Percentiles rank a stretch among this genome's conserved stretches.
These are phyloP conservation scores for Micrastur ruficollis DNA, from an alignment of 2,797 vertebrate genomes.

Conservation along the genomic window DNA sequence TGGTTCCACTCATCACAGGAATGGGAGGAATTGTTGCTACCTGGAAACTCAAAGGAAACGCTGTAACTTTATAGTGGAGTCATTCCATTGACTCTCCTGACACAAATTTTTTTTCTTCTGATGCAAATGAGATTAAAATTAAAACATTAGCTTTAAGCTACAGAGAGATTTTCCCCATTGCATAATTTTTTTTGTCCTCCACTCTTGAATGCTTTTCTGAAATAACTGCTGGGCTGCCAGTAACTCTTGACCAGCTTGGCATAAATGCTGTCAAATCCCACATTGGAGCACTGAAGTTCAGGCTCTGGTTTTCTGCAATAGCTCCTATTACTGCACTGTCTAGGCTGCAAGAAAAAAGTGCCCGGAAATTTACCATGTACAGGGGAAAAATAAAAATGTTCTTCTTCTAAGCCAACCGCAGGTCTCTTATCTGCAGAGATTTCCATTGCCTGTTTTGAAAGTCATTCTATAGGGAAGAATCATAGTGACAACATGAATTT, in stretches of 20 bases:
- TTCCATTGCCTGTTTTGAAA: background rate
- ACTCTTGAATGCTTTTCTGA: background rate
- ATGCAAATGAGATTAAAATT: background rate
- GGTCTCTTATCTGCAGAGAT: background rate
- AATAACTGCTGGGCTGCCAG: background rate
- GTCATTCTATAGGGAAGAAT: background rate
- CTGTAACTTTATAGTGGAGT: background rate
- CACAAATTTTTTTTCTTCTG: background rate
- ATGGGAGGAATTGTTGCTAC: background rate
- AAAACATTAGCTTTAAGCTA: background rate
- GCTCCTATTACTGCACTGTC: background rate
- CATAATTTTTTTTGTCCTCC: background rate
- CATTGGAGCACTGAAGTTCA: background rate
- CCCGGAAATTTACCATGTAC: background rate
- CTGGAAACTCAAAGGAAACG: background rate
- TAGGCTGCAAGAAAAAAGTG: background rate
- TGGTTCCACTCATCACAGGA: background rate
- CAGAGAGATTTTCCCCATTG: background rate
- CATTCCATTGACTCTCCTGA: background rate
- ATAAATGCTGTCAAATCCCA: background rate
- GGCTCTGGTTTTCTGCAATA: background rate
- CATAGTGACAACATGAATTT: background rate
- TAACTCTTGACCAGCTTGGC: background rate
- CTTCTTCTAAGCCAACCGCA: background rate
- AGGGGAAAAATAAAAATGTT: background rate